phyloP scores from a whole-genome alignment of 2,113 vertebrate genomes.

The Xerus inauris region DNA sequence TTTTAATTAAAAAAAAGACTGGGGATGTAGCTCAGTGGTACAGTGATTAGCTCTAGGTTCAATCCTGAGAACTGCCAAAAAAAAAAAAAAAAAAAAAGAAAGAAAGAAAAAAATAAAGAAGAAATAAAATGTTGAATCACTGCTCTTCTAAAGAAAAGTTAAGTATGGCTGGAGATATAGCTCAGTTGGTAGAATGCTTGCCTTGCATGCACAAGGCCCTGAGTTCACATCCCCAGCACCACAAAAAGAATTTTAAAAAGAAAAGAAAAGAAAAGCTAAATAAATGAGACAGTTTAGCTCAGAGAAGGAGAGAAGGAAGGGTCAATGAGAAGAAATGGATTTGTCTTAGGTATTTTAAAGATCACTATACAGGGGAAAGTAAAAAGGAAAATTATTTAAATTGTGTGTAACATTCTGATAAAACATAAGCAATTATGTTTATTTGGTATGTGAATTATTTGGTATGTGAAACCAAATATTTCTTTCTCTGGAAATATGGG shows the following conservation, averaged over 20 bases:
- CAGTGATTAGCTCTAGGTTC: too few relatives aligned
- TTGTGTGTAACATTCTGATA: neutral
- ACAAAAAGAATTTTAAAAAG: too few relatives aligned
- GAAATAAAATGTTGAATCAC: too few relatives aligned
- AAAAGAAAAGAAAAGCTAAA: constrained; percentile 38
- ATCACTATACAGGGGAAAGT: neutral
- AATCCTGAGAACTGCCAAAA: too few relatives aligned
- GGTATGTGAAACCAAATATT: neutral
- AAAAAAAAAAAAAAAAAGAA: too few relatives aligned
- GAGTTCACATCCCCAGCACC: neutral
- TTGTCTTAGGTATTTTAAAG: constrained; percentile 5
- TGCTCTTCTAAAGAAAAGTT: too few relatives aligned
- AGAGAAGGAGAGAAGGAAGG: neutral
- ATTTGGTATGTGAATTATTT: constrained; percentile 26
- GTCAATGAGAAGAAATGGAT: neutral
- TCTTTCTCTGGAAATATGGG: neutral
- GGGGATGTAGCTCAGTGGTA: too few relatives aligned
- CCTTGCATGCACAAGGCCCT: too few relatives aligned
- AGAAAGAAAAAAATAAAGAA: too few relatives aligned
- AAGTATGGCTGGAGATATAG: too few relatives aligned
- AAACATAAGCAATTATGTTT: constrained; percentile 34
- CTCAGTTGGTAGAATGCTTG: too few relatives aligned
- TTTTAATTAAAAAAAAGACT: too few relatives aligned
- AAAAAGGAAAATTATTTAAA: constrained; percentile 20
- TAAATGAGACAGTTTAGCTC: neutral